Conservation (phyloP, 2,797 vertebrate genomes). For the Sebastes goodei region DNA sequence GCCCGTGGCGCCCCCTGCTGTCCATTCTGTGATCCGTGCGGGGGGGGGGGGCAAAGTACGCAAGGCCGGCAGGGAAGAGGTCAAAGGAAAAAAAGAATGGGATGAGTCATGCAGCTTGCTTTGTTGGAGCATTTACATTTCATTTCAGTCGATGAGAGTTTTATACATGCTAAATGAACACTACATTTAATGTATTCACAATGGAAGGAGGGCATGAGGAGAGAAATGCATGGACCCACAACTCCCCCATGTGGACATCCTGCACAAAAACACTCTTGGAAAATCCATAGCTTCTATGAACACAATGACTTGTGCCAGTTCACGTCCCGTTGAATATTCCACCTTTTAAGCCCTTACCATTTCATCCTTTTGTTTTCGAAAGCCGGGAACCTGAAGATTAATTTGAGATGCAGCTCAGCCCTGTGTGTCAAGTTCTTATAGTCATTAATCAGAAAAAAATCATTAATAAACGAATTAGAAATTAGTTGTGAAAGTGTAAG, state of each 20-base stretch:
- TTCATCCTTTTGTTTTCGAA: too few species aligned
- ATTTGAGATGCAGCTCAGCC: too few species aligned
- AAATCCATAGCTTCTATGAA: background rate
- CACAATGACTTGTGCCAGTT: background rate
- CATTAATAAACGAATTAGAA: too few species aligned
- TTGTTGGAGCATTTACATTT: constrained; percentile 65
- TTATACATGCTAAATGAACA: constrained; percentile 59
- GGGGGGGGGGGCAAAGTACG: background rate
- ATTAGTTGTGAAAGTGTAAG: too few species aligned
- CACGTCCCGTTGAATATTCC: background rate
- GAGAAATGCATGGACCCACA: constrained; percentile 52
- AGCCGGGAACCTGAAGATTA: too few species aligned
- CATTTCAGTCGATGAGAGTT: constrained; percentile 52
- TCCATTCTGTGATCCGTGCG: constrained; percentile 13
- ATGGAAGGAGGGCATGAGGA: background rate
- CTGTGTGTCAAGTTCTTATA: too few species aligned
- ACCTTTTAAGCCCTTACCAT: background rate
- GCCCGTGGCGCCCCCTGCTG: constrained; percentile 60
- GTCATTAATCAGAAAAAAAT: too few species aligned
- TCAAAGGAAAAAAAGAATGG: constrained; percentile 4
- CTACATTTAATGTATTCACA: constrained; percentile 36
- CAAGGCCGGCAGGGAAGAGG: constrained; percentile 29
- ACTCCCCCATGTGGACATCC: constrained; percentile 65
- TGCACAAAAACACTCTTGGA: background rate
- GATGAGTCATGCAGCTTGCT: constrained; percentile 56